Evolutionary conservation across 2,113 vertebrate genomes (phyloP), one percentile per base, ranked within the genome.

Genomic region (Phyllostomus hastatus): DNA sequence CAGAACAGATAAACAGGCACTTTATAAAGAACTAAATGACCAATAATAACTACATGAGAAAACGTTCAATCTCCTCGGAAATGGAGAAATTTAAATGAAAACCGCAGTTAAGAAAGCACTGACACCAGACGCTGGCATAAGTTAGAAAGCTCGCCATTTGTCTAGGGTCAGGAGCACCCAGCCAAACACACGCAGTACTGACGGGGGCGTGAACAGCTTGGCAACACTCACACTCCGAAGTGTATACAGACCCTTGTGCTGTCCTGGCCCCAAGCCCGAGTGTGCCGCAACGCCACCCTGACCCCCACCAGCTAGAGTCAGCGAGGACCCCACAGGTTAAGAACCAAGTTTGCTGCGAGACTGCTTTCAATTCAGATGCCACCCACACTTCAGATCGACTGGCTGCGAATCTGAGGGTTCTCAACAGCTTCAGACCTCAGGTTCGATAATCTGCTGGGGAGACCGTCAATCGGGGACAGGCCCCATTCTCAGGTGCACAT

Each of bases 81-180:
- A 94, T 67, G 43, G 57, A 92, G 57, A 73, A 85, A 97, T 86
- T 81, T 26, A 64, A 70, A 80, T 35, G 20, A 94, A 88, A 96
- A 69, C 57, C 26, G 46, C 73, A 57, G 11, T 16, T 12, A 28
- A 50, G 31, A 50, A 73, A 78, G 31, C 70, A 50, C 1, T 24
- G 43, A 4, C 46, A 52, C 7, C 41, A 81, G 24, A 59, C 1
- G 4, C 54, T 22, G 10, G 10, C 11, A 4, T 61, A 59, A 67
- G 50, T 81, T 41, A 69, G 57, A 69, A 59, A 73, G 14, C 3
- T 26, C 4, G 5, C 19, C 85, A n/a, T 57, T 76, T 83, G 38
- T 83, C 52, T 54, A 48, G n/a, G 15, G 22, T 14, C 16, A 43
- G 33, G 38, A 67, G n/a, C 11, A 4, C 12, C 67, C 43, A 7